These are phyloP conservation scores for Pterostichus niger DNA, from an alignment of 2,888 invertebrate genomes.

Conservation along the genomic window DNA sequence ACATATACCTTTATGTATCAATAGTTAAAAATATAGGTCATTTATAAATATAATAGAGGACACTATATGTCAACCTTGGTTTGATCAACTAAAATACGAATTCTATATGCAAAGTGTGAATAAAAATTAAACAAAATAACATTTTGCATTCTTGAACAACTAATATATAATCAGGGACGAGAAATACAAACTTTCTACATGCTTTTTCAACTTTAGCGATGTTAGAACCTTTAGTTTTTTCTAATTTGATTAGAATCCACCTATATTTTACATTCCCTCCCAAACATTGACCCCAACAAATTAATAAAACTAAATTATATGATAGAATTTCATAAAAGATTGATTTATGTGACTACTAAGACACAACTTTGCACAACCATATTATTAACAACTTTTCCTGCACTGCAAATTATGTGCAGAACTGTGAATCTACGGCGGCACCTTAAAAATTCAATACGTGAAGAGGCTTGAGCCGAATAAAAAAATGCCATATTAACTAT, in stretches of 20 bases:
- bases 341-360: not conserved
- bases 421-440: not conserved
- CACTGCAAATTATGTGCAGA: not conserved
- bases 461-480: slow-evolving; percentile 23
- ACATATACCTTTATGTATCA: slow-evolving; percentile 29
- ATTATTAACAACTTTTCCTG: slow-evolving; percentile 8
- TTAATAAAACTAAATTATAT: slow-evolving; percentile 16
- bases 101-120: slow-evolving; percentile 45
- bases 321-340: not conserved
- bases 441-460: slow-evolving; percentile 21
- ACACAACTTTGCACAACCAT: not conserved
- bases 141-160: slow-evolving; percentile 35
- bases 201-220: slow-evolving; percentile 1
- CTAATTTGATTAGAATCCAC: not conserved
- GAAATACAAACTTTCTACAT: slow-evolving; percentile 5
- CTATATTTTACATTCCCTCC: slow-evolving; percentile 13
- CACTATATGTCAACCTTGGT: slow-evolving; percentile 54
- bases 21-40: slow-evolving; percentile 59
- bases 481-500: slow-evolving; percentile 27
- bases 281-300: slow-evolving; percentile 2
- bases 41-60: slow-evolving; percentile 57
- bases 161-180: slow-evolving; percentile 41
- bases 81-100: slow-evolving; percentile 49
- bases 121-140: slow-evolving; percentile 53
- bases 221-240: slow-evolving; percentile 4